These are phyloP conservation scores for Chionoecetes opilio DNA, from an alignment of 1,140 invertebrate genomes.

Conservation along the genomic window DNA sequence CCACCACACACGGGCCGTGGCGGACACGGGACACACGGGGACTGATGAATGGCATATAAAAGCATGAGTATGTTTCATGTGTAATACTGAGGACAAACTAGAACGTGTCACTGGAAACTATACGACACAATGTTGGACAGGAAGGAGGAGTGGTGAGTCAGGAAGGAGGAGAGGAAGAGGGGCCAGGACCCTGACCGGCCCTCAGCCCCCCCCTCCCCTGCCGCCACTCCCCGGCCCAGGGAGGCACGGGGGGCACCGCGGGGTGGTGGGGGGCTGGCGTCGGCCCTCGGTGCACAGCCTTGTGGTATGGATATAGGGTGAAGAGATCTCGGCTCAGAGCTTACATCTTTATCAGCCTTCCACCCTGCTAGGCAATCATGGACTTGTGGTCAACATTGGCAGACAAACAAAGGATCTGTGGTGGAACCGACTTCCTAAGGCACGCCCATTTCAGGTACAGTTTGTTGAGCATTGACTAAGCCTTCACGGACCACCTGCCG, in stretches of 20 bases:
- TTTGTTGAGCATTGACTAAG: slow-evolving; percentile 74
- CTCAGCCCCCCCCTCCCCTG: background rate
- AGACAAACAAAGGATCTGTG: slow-evolving; percentile 63
- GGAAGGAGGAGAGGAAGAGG: slow-evolving; percentile 70
- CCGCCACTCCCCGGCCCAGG: too few species aligned
- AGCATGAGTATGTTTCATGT: slow-evolving; percentile 65
- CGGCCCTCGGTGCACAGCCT: slow-evolving; percentile 76
- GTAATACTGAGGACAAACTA: slow-evolving; percentile 79
- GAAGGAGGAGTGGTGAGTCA: slow-evolving; percentile 61
- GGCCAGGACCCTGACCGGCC: background rate
- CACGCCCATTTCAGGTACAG: slow-evolving; percentile 79
- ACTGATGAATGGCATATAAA: slow-evolving; percentile 57
- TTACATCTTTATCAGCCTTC: slow-evolving; percentile 66
- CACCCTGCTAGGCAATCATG: slow-evolving; percentile 70
- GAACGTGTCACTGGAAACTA: slow-evolving; percentile 77
- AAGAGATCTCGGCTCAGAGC: slow-evolving; percentile 78
- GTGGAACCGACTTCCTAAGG: slow-evolving; percentile 76
- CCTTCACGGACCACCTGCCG: slow-evolving; percentile 56
- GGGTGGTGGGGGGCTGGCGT: background rate
- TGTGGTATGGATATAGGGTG: slow-evolving; percentile 75
- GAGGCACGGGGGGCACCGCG: background rate
- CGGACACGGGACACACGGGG: slow-evolving; percentile 57
- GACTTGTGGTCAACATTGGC: slow-evolving; percentile 76
- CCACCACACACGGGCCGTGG: too few species aligned
- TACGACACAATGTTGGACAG: slow-evolving; percentile 55